Conservation (phyloP, 2,113 vertebrate genomes). For the Paradisaea rubra region DNA sequence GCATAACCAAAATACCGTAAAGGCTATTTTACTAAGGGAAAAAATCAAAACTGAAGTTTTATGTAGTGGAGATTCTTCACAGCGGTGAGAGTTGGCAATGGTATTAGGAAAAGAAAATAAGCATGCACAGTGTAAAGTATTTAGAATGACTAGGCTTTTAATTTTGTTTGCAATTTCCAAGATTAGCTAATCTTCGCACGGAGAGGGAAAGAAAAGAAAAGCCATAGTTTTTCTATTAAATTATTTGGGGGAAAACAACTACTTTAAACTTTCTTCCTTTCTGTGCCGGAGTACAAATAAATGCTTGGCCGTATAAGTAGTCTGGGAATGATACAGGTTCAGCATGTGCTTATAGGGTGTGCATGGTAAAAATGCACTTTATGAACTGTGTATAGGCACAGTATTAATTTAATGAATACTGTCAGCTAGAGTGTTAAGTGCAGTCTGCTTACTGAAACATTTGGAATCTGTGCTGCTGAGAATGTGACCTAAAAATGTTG, state of each 20-base stretch:
- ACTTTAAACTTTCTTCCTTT: not conserved
- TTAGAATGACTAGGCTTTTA: not conserved
- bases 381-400: not conserved
- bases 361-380: not conserved
- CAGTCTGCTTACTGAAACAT: constrained; percentile 11
- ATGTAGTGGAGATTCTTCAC: not conserved
- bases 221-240: not conserved
- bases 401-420: not conserved
- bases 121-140: not conserved
- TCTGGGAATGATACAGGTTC: not conserved
- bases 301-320: not conserved
- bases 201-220: not conserved
- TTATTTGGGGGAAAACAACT: not conserved
- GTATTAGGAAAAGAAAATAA: constrained; percentile 5
- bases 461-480: constrained; percentile 11
- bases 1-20: not conserved
- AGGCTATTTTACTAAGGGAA: not conserved
- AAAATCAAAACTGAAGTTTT: not conserved
- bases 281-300: not conserved
- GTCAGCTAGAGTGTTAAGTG: constrained; percentile 11
- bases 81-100: not conserved
- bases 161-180: not conserved
- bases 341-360: not conserved
- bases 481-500: constrained; percentile 56
- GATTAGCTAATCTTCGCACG: not conserved